A percentile compares a stretch with the other conserved stretches of the same genome.
phyloP scores from a whole-genome alignment of 1,140 invertebrate species.

The Anoplophora glabripennis region DNA sequence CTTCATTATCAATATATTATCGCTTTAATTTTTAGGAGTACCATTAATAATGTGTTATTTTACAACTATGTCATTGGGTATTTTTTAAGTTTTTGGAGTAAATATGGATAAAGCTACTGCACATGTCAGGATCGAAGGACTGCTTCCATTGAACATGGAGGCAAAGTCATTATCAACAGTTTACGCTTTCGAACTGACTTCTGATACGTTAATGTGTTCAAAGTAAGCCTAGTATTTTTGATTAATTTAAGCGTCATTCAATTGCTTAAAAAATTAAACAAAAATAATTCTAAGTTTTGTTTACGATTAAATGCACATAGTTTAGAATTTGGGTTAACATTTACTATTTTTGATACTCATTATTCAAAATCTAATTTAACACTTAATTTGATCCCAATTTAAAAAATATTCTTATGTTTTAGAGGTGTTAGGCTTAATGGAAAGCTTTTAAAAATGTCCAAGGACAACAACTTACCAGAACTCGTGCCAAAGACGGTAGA shows the following conservation, averaged over 20 bases:
- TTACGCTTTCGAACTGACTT: constrained; percentile 46
- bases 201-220: constrained; percentile 35
- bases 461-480: constrained; percentile 52
- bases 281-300: too few species aligned
- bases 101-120: constrained; percentile 54
- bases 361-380: too few species aligned
- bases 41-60: neutral
- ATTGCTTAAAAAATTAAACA: too few species aligned
- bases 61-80: constrained; percentile 3
- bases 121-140: constrained; percentile 51
- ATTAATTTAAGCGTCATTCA: too few species aligned
- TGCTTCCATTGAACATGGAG: constrained; percentile 20
- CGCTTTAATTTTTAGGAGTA: too few species aligned
- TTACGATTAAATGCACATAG: too few species aligned
- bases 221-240: constrained; percentile 13
- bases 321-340: too few species aligned
- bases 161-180: constrained; percentile 11
- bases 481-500: constrained; percentile 53
- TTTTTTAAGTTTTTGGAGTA: constrained; percentile 55
- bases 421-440: constrained; percentile 60
- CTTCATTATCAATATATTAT: too few species aligned
- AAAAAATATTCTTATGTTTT: constrained; percentile 21
- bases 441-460: constrained; percentile 50
- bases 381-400: too few species aligned
- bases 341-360: too few species aligned